Percentiles rank a stretch among this genome's conserved stretches.
Evolutionary conservation across 2,888 invertebrate species (phyloP).

Genomic region (Zeuzera pyrina): DNA sequence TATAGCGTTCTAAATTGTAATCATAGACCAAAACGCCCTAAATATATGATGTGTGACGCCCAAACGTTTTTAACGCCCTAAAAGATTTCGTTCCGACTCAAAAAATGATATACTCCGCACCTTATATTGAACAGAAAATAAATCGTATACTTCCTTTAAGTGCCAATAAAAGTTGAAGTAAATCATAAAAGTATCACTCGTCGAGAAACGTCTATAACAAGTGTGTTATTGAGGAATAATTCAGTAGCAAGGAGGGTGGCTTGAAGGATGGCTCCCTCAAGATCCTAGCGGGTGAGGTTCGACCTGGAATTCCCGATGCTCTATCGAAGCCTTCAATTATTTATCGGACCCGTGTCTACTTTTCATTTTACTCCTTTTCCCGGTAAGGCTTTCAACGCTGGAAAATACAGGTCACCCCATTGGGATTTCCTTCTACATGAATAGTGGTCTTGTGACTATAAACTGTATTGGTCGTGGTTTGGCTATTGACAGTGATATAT

Average conservation of each 20-base stretch:
- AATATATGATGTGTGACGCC: slow-evolving; percentile 50
- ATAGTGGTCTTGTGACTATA: slow-evolving; percentile 40
- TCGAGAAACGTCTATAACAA: slow-evolving; percentile 70
- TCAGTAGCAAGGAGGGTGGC: slow-evolving; percentile 62
- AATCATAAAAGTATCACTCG: slow-evolving; percentile 73
- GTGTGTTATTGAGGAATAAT: slow-evolving; percentile 73
- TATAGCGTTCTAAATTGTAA: too few species aligned
- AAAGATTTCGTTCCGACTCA: slow-evolving; percentile 48
- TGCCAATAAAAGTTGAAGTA: slow-evolving; percentile 73
- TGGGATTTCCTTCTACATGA: slow-evolving; percentile 52
- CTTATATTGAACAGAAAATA: slow-evolving; percentile 70
- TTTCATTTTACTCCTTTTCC: slow-evolving; percentile 69
- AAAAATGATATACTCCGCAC: slow-evolving; percentile 68
- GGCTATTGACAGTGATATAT: slow-evolving; percentile 41
- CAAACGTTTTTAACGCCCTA: slow-evolving; percentile 39
- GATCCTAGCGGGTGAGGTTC: slow-evolving; percentile 41
- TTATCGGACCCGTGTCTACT: slow-evolving; percentile 72
- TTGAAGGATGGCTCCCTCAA: slow-evolving; percentile 67
- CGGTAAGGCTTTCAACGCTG: slow-evolving; percentile 47
- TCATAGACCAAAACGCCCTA: slow-evolving; percentile 11
- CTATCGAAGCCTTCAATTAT: slow-evolving; percentile 71
- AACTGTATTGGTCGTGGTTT: slow-evolving; percentile 35
- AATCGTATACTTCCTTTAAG: slow-evolving; percentile 72
- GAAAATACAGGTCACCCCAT: slow-evolving; percentile 55
- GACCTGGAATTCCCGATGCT: slow-evolving; percentile 64